phyloP scores from a whole-genome alignment of 1,140 invertebrate species.

The Lycorma delicatula region DNA sequence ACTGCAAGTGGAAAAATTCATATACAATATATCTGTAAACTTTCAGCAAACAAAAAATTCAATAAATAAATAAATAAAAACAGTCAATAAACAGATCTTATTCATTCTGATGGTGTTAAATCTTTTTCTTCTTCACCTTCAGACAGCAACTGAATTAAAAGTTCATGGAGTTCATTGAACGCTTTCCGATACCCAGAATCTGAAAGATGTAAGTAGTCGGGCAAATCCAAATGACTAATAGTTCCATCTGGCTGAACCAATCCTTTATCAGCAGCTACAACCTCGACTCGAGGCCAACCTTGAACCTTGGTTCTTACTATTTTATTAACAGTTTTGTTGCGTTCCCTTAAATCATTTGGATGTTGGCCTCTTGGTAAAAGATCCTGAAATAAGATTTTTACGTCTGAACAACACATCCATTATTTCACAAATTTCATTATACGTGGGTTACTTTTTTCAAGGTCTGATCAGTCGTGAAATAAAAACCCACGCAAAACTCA shows the following conservation, averaged over 20 bases:
- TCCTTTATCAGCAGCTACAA: conserved; percentile 62
- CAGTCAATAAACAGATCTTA: not conserved
- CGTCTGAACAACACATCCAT: no score
- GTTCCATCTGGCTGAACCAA: conserved; percentile 66
- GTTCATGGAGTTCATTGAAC: conserved; percentile 70
- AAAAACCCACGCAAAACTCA: no score
- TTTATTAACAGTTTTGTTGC: conserved; percentile 64
- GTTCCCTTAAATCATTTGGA: conserved; percentile 68
- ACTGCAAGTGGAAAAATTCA: no score
- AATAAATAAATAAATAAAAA: not conserved
- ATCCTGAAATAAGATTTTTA: conserved; percentile 57
- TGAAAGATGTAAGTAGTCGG: conserved; percentile 79
- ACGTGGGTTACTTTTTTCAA: no score
- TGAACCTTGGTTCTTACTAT: conserved; percentile 52
- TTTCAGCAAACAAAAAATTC: no score
- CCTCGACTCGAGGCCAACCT: conserved; percentile 53
- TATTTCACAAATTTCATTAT: no score
- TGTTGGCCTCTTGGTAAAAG: conserved; percentile 75
- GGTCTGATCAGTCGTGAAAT: no score
- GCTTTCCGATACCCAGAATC: conserved; percentile 73
- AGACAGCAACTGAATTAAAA: conserved; percentile 61
- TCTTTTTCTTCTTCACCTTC: conserved; percentile 64
- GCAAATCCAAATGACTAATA: conserved; percentile 80
- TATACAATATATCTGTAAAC: no score
- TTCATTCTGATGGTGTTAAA: conserved; percentile 55